Conservation (phyloP, 1,140 invertebrate genomes). For the Drosophila leontia region DNA sequence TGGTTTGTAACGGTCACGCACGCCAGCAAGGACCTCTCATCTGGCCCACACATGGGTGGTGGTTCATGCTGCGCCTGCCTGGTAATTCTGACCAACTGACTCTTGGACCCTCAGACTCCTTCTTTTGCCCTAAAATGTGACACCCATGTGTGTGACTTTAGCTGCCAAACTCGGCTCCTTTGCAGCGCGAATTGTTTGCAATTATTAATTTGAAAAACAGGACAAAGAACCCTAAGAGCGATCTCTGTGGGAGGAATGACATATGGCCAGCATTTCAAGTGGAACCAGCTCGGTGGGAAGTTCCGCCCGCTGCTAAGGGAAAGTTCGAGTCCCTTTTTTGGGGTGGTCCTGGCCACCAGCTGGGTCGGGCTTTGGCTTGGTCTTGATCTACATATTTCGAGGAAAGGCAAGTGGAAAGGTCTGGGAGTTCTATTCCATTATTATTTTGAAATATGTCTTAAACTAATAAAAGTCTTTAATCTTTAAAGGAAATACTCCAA, state of each 20-base stretch:
- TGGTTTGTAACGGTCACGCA: constrained; percentile 76
- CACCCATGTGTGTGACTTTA: constrained; percentile 60
- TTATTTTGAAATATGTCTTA: too few species aligned
- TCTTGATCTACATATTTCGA: constrained; percentile 24
- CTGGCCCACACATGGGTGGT: constrained; percentile 62
- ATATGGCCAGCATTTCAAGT: constrained; percentile 51
- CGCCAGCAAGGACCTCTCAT: constrained; percentile 61
- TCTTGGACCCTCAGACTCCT: constrained; percentile 13
- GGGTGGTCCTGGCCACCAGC: constrained; percentile 40
- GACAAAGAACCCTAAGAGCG: constrained; percentile 19
- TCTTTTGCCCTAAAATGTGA: constrained; percentile 40
- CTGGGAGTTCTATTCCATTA: not conserved
- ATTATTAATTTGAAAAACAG: constrained; percentile 78
- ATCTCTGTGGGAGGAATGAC: constrained; percentile 10
- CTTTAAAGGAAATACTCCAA: not conserved
- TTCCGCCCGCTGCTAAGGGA: constrained; percentile 44
- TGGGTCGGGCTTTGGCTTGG: constrained; percentile 19
- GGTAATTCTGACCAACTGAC: constrained; percentile 72
- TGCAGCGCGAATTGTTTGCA: constrained; percentile 70
- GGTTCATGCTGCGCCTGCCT: constrained; percentile 53
- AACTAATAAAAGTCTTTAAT: too few species aligned
- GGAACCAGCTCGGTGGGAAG: constrained; percentile 48
- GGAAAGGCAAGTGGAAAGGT: constrained; percentile 26
- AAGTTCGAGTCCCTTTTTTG: constrained; percentile 23
- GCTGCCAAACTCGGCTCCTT: constrained; percentile 16